Conservation (phyloP, 2,888 invertebrate species). For the Ametastegia equiseti region DNA sequence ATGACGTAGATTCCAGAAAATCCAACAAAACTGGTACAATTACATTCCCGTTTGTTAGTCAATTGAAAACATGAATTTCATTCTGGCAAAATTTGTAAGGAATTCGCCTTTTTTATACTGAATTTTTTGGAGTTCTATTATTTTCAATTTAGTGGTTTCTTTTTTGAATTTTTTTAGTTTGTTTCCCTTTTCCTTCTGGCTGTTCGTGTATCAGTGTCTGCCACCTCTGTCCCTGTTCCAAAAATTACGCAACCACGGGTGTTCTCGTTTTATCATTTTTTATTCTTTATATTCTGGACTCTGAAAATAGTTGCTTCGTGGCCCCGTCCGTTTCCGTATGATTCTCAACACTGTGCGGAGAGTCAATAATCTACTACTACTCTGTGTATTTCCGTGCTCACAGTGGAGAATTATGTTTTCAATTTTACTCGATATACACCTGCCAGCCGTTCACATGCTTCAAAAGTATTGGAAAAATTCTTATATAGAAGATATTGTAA, state of each 20-base stretch:
- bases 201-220: background rate
- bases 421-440: background rate
- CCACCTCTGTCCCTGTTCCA: background rate
- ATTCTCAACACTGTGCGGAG: conserved; percentile 4
- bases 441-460: too few species aligned
- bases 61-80: too few species aligned
- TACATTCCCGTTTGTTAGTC: too few species aligned
- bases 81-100: too few species aligned
- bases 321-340: conserved; percentile 1
- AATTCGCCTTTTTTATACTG: too few species aligned
- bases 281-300: conserved; percentile 24
- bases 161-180: background rate
- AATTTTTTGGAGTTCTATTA: too few species aligned
- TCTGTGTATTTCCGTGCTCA: too few species aligned
- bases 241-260: conserved; percentile 39
- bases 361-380: background rate
- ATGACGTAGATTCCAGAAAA: too few species aligned
- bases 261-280: conserved; percentile 35
- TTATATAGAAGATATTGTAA: background rate
- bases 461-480: too few species aligned
- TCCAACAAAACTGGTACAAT: too few species aligned
- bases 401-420: background rate
- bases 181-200: background rate
- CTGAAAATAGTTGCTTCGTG: conserved; percentile 28
- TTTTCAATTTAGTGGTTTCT: too few species aligned